Evolutionary conservation across 2,888 invertebrate genomes (phyloP), one percentile per base, ranked within the genome.

Genomic region (Craniophora ligustri): DNA sequence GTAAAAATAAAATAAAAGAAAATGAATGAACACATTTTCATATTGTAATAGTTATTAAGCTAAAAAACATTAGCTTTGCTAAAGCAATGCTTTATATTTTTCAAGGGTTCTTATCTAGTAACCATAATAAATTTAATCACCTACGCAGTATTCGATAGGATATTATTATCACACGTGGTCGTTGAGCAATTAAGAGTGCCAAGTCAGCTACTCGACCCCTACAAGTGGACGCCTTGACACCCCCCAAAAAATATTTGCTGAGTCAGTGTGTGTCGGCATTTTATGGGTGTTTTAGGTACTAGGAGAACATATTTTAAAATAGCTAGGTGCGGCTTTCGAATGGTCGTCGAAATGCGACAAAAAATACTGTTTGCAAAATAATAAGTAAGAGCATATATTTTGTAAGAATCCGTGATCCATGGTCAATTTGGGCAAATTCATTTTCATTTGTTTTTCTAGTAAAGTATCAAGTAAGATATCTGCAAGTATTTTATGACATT

Each of bases 131-230:
- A 41, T 36, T 31, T 51, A 45, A 62, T 56, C 50, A 50, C 41
- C 28, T 41, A 42, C 42, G 49, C 38, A 35, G 64, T 57, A 53
- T 58, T 65, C 48, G 30, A 46, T 19, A 41, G 35, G 36, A 55
- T 64, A 45, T 54, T 48, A 68, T 68, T 68, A 60, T 47, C 57
- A 54, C 60, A 53, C 65, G 45, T 69, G 62, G 56, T 59, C 70
- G 56, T 64, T 59, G 44, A 51, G 55, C 50, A 73, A 70, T 71
- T 71, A 71, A 70, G 74, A 57, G 47, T 50, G 57, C 74, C 49
- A 14, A 47, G 74, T 70, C 72, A 72, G 71, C 71, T 58, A 16
- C 72, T 72, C 57, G 71, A 70, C 71, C 67, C 71, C 56, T 66
- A 54, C 45, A 54, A 72, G 67, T 54, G 61, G 64, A 18, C 40